Evolutionary conservation across 2,113 vertebrate species (phyloP), one percentile per base, ranked within the genome.

Genomic region (Dendrocopos noguchii): DNA sequence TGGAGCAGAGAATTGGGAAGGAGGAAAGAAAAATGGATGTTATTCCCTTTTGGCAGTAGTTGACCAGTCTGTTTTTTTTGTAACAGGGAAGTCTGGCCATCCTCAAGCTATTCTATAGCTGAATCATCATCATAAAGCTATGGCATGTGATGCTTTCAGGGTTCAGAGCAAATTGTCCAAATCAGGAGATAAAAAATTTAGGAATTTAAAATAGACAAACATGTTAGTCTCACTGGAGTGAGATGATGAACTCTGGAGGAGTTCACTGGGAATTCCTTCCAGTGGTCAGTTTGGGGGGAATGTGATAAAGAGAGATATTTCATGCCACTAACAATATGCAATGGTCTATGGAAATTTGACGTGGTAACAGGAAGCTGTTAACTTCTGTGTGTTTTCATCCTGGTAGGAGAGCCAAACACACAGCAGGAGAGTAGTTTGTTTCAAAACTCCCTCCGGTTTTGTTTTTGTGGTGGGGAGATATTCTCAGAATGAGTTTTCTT

Each of bases 401-500:
- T 95, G 90, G 91, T 76, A 85, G 82, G 84, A 85, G 42, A 90
- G 82, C 68, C 60, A 59, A 85, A 53, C 74, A 80, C 79, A 42
- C 91, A 91, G 95, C 87, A 83, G 93, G 93, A 84, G 56, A 60
- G 65, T 46, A 25, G 68, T 85, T 90, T 95, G 55, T 90, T 90
- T 95, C 95, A 82, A 95, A 95, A 83, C 68, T 91, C 72, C 82
- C 56, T 91, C 72, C 24, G 57, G 72, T 93, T 94, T 83, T 95
- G 79, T 95, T 96, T 94, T 80, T 84, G 4, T 91, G 72, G 47
- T 94, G 79, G 91, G 90, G 87, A 85, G 87, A 68, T 84, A 80
- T 82, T 93, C 84, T 95, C 21, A 80, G 64, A 57, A 79, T 82
- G 72, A 60, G 52, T 76, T 82, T 92, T 93, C 56, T 85, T 82